Evolutionary conservation across 2,113 vertebrate genomes (phyloP).

Genomic region (Cinclus mexicanus): DNA sequence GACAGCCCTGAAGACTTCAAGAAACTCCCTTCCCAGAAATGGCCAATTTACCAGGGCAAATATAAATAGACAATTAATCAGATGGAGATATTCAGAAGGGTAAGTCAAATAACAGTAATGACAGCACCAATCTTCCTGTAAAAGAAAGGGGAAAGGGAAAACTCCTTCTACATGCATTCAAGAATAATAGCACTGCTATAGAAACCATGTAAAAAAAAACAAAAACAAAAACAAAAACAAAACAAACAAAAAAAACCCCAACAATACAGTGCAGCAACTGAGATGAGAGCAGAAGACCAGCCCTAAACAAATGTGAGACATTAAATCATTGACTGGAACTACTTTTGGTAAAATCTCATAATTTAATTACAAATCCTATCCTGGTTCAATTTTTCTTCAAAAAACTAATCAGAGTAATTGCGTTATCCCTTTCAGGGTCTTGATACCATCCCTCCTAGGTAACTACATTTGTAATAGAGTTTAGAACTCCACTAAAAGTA

Average conservation of each 20-base stretch:
- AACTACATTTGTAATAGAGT: background rate
- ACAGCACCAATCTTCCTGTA: background rate
- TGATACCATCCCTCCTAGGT: background rate
- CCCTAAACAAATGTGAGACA: constrained; percentile 2
- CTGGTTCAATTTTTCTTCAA: background rate
- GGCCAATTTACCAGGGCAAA: background rate
- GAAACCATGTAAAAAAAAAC: background rate
- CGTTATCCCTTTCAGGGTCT: background rate
- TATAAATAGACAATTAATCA: background rate
- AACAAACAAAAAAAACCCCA: constrained; percentile 29
- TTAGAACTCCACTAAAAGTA: background rate
- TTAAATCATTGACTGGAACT: constrained; percentile 8
- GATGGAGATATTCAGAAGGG: background rate
- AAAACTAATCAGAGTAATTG: background rate
- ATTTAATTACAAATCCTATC: constrained; percentile 16
- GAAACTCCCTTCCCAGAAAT: background rate
- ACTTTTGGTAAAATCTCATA: constrained; percentile 9
- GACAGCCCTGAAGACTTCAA: background rate
- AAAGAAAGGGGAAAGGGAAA: background rate
- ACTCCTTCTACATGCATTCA: background rate
- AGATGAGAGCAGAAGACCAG: background rate
- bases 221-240: no score
- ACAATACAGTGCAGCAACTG: background rate
- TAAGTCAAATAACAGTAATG: background rate
- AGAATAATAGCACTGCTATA: background rate